Conservation (phyloP, 2,888 invertebrate genomes). For the Leptinotarsa peninsularis region DNA sequence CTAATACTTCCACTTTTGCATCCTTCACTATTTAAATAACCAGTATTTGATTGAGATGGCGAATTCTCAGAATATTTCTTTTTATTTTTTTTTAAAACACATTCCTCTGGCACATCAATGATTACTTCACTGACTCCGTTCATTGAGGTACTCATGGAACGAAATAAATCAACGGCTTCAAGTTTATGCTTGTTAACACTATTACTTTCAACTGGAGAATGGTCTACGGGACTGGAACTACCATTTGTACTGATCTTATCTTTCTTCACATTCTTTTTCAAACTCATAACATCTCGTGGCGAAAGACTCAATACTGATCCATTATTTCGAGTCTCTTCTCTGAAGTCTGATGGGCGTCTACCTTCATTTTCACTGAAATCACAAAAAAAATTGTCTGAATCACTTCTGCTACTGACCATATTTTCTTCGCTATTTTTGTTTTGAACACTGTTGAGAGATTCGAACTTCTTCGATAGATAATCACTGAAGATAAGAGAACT, state of each 20-base stretch:
- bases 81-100: too few relatives aligned
- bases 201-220: too few relatives aligned
- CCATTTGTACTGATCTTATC: too few relatives aligned
- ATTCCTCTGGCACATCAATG: too few relatives aligned
- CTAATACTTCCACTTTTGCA: not conserved
- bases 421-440: not conserved
- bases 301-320: not conserved
- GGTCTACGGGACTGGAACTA: too few relatives aligned
- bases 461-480: not conserved
- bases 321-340: not conserved
- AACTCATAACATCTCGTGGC: not conserved
- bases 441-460: not conserved
- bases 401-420: not conserved
- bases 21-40: too few relatives aligned
- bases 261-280: not conserved
- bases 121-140: too few relatives aligned
- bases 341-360: not conserved
- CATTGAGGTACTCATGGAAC: too few relatives aligned
- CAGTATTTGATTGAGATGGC: too few relatives aligned
- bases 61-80: too few relatives aligned
- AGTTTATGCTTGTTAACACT: too few relatives aligned
- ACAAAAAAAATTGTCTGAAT: slow-evolving; percentile 16
- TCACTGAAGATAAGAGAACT: not conserved
- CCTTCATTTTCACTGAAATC: slow-evolving; percentile 12
- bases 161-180: too few relatives aligned